Evolutionary conservation across 2,888 invertebrate genomes (phyloP), one percentile per base, ranked within the genome.

Genomic region (Meganola albula): DNA sequence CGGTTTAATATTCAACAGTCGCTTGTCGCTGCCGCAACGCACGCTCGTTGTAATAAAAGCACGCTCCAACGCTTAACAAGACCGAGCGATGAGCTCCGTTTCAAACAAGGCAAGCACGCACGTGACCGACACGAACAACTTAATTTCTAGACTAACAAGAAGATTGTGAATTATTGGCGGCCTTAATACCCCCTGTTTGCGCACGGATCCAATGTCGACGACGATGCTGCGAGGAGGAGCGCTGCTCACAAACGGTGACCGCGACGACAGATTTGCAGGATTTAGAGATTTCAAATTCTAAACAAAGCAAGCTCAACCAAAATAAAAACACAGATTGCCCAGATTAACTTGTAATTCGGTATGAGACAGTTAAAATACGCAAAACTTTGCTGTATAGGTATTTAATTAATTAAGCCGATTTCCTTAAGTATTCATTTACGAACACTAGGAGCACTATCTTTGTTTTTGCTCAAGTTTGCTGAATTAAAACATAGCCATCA

Each of bases 11-110:
- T 84, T 83, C 83, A 74, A 72, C 73, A 51, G 74, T 56, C 75
- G 79, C 70, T n/a, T n/a, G n/a, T n/a, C n/a, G 66, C 73, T 65
- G 53, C 61, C 58, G 74, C 68, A 74, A 72, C 75, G 74, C 74
- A 73, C 79, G 79, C 76, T 57, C 68, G 62, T 53, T 71, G 77
- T 83, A 82, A 83, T 83, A 84, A 83, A 84, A 83, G 82, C 84
- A 84, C 83, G 84, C 82, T 77, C 71, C 71, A 58, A 65, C 78
- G 83, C 79, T 82, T 83, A 84, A 84, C 83, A 79, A 84, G 75
- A 74, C 68, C 64, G 73, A 66, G 75, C 78, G 78, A 82, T 79
- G 83, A 83, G 78, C 73, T 74, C 72, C 79, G 80, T 82, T 84
- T 79, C 83, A 79, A 80, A 83, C 78, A 78, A 79, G 80, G 67